A percentile compares a stretch with the other conserved stretches of the same genome.
Conservation (phyloP, 2,113 vertebrate genomes). For the Salvelinus namaycush region DNA sequence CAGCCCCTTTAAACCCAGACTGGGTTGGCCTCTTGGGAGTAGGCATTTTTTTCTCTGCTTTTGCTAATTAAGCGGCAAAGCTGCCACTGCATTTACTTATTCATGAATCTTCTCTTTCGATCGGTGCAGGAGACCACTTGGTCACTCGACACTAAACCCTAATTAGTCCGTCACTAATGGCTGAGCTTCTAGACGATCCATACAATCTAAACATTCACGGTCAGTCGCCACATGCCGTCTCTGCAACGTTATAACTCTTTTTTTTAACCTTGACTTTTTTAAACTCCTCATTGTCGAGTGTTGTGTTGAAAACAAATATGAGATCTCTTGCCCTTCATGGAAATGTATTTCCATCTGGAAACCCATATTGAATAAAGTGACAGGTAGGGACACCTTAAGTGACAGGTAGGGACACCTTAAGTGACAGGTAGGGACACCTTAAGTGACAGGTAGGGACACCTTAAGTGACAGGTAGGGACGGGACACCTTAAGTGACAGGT, state of each 20-base stretch:
- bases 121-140: slow-evolving; percentile 61
- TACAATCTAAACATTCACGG: slow-evolving; percentile 47
- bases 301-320: slow-evolving; percentile 48
- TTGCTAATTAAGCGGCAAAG: slow-evolving; percentile 74
- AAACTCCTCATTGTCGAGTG: slow-evolving; percentile 30
- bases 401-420: no score
- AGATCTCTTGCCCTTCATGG: not conserved
- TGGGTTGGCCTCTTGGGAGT: slow-evolving; percentile 60
- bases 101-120: slow-evolving; percentile 74
- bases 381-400: no score
- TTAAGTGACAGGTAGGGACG: no score
- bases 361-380: not conserved
- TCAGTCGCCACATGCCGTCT: slow-evolving; percentile 25
- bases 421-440: no score
- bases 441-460: no score
- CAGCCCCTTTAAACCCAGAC: slow-evolving; percentile 55
- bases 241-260: not conserved
- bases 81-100: slow-evolving; percentile 74
- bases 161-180: slow-evolving; percentile 73
- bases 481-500: no score
- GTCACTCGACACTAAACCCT: slow-evolving; percentile 41
- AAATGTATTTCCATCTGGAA: slow-evolving; percentile 32
- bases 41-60: slow-evolving; percentile 43
- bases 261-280: slow-evolving; percentile 54
- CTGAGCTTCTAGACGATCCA: slow-evolving; percentile 58